Evolutionary conservation across 2,797 vertebrate species (phyloP), one percentile per base, ranked within the genome.

Genomic region (Hydrocynus forskahlii): DNA sequence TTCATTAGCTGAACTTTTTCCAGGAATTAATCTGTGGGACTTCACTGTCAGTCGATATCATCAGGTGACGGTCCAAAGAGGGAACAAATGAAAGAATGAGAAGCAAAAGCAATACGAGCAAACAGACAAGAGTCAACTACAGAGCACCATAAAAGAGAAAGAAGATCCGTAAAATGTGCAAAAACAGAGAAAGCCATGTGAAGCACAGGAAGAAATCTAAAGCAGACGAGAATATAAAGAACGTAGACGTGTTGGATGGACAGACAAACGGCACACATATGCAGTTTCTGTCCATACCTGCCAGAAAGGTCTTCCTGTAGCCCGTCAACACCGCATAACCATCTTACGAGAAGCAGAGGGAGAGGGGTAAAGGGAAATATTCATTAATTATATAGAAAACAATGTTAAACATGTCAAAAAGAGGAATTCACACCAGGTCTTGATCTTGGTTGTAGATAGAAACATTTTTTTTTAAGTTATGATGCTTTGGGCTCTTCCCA

Each of bases 271-370:
- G 83, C 86, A 91, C 88, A 91, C 40, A 76, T 81, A 90, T 89
- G 85, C 90, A 76, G n/a, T 78, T 85, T 92, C 91, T 89, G 89
- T 89, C 86, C 87, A 48, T 94, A 95, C 94, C 93, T 95, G 92
- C 81, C 82, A 87, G 88, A 77, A 92, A 87, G 86, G 89, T 93
- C 79, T 89, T 94, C 90, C 86, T 92, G 92, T 91, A 94, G 60
- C 89, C 89, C 57, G 92, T 94, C 89, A 94, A 83, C 80, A 93
- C 88, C 59, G 92, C 92, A 74, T 83, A 91, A 76, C 89, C 92
- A 87, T 92, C 93, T 94, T 92, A 75, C 87, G 81, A 90, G 78
- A 75, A 40, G 50, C 43, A 50, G 62, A 76, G 52, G 43, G 43
- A 23, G 5, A 74, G 54, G 38, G 68, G 88, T 64, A 66, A 59